phyloP scores from a whole-genome alignment of 2,797 vertebrate species.

The Gymnopithys bicolor region DNA sequence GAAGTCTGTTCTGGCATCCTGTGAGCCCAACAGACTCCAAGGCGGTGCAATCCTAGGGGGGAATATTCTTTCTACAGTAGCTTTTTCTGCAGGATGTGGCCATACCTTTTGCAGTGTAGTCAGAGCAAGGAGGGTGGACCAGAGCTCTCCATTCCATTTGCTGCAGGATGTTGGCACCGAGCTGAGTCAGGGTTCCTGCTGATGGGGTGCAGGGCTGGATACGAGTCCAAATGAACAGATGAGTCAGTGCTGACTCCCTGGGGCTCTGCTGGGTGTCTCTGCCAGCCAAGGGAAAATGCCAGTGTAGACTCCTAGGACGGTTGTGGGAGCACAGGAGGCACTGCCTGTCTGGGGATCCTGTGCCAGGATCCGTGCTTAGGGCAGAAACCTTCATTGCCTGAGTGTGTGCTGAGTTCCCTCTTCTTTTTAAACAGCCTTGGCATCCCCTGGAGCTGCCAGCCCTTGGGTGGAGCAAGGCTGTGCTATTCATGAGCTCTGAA shows the following conservation, averaged over 20 bases:
- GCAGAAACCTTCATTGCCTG: background rate
- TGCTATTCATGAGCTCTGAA: background rate
- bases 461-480: background rate
- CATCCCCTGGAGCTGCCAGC: background rate
- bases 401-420: background rate
- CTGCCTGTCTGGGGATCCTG: background rate
- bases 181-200: background rate
- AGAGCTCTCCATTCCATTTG: background rate
- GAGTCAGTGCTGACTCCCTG: background rate
- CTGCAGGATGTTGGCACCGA: background rate
- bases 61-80: background rate
- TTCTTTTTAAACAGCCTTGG: slow-evolving; percentile 33
- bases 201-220: background rate
- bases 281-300: background rate
- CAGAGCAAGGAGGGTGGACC: background rate
- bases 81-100: background rate
- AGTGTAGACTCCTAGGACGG: background rate
- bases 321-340: background rate
- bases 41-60: background rate
- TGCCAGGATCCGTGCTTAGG: background rate
- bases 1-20: background rate
- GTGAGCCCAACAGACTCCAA: background rate
- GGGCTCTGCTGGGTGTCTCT: background rate
- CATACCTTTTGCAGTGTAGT: background rate
- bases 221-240: background rate